These are phyloP conservation scores for Caenorhabditis angaria DNA, from an alignment of 2,888 invertebrate species.

Conservation along the genomic window DNA sequence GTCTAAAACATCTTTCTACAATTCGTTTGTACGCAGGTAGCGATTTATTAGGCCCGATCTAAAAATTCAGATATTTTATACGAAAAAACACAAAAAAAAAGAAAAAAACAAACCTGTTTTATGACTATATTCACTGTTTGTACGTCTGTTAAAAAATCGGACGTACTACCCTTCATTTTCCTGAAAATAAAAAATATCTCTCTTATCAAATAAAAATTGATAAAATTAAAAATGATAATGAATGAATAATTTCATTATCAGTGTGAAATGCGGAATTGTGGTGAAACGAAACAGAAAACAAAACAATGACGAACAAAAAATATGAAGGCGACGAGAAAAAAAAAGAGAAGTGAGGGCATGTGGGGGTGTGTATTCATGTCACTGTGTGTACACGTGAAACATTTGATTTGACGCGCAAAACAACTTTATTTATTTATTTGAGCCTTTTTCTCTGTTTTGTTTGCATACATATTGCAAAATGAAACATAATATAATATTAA, in stretches of 20 bases:
- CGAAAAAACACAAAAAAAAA: too few species aligned
- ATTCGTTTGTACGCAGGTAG: slow-evolving; percentile 50
- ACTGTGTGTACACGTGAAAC: neutral
- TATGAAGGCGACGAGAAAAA: slow-evolving; percentile 10
- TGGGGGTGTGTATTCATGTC: neutral
- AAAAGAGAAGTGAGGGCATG: neutral
- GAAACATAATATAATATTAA: too few species aligned
- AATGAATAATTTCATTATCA: slow-evolving; percentile 2
- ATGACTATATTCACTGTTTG: slow-evolving; percentile 44
- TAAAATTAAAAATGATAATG: slow-evolving; percentile 1
- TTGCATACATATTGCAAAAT: too few species aligned
- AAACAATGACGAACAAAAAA: slow-evolving; percentile 14
- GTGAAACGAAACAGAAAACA: slow-evolving; percentile 15
- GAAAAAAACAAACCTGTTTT: slow-evolving; percentile 33
- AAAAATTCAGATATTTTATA: slow-evolving; percentile 1
- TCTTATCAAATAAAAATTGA: neutral
- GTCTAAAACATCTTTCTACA: slow-evolving; percentile 53
- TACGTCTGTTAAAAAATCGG: slow-evolving; percentile 45
- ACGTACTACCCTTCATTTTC: slow-evolving; percentile 41
- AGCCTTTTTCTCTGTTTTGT: too few species aligned
- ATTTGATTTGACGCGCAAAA: neutral
- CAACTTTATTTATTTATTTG: neutral
- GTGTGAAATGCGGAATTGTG: too few species aligned
- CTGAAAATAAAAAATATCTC: slow-evolving; percentile 6
- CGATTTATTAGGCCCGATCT: slow-evolving; percentile 46